Evolutionary conservation across 2,797 vertebrate species (phyloP), one percentile per base, ranked within the genome.

Genomic region (Neosilurus hyrtlii): DNA sequence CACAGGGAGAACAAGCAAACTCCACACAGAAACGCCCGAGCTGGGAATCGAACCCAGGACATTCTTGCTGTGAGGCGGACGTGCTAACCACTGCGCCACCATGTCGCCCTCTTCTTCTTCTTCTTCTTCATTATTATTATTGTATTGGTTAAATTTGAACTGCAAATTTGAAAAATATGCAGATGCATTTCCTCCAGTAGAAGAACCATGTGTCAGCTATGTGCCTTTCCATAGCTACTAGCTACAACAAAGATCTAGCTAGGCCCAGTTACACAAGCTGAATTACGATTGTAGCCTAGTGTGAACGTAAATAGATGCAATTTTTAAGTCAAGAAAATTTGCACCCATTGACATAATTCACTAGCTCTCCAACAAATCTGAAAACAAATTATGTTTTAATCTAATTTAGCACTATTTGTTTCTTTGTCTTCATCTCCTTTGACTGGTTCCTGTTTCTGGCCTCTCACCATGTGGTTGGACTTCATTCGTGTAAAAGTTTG

Each of bases 401-500:
- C 15, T 15, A 54, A 18, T 10, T 54, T 16, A 30, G 12, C 5
- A 24, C 22, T 72, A 11, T 18, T 72, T 49, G 10, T 20, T 20
- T 35, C 9, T 56, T 73, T 74, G 24, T 74, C 16, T 51, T 43
- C 11, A 20, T 11, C 22, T 51, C 43, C 43, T 71, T 22, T 71
- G 68, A 24, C 12, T 56, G 52, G 16, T 30, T 74, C 51, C 16
- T 74, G 24, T 14, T 1, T 57, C 16, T 2, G 56, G 26, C 26
- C 51, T 20, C 1, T 56, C 52, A 56, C 72, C 9, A 16, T 35
- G 52, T 73, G 20, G 7, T 18, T 56, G 70, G 43, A 72, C 67
- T 52, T 24, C 22, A n/a, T 72, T 72, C 52, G 70, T 24, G 49
- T 43, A 49, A 73, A 73, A 30, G 51, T 74, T 74, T 74, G 72